Base-by-base conservation (phyloP, 2,113 vertebrate genomes). In the Ceyx melanurus region DNA sequence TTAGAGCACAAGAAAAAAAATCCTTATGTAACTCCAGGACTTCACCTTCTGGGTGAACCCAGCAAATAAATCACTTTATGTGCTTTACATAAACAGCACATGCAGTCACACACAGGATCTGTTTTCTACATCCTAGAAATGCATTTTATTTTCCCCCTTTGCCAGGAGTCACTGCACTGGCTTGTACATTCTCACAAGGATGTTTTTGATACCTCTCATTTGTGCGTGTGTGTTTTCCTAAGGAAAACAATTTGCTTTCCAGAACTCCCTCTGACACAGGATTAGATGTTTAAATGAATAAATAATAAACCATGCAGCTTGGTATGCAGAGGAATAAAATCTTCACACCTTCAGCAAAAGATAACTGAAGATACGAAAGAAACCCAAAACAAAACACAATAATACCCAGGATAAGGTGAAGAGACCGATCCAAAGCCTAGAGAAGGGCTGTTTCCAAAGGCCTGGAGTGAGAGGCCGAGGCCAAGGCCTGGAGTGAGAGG, bases 201-300 rank as follows among this genome's bases (percentile, higher is more conserved):
- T 78, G 22, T 42, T 88, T 92, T 90, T 54, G 37, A 71, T 77
- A 86, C 10, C 29, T 67, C 28, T 74, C 33, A 71, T 58, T 66
- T 35, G n/a, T 50, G 37, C 28, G 61, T 18, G 13, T 57, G 42
- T 43, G 20, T 64, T 25, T 48, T 85, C 46, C n/a, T 35, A 53
- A 56, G 58, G 45, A 90, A 91, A 94, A 86, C 17, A 78, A 88
- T 86, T 89, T 86, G 40, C 66, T 95, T 86, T 90, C 65, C 73
- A 92, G 56, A 92, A 92, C 68, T 74, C 68, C 26, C 65, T 83
- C 46, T 88, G 68, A 93, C 64, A 90, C 33, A 64, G 57, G 65
- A 77, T 62, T 76, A 1, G 66, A 42, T 45, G 18, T 88, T 37
- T 37, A 37, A 37, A 37, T 88, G 60, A 96, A 88, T 83, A 86